Conservation (phyloP, 1,140 invertebrate genomes). For the Argopecten irradians region DNA sequence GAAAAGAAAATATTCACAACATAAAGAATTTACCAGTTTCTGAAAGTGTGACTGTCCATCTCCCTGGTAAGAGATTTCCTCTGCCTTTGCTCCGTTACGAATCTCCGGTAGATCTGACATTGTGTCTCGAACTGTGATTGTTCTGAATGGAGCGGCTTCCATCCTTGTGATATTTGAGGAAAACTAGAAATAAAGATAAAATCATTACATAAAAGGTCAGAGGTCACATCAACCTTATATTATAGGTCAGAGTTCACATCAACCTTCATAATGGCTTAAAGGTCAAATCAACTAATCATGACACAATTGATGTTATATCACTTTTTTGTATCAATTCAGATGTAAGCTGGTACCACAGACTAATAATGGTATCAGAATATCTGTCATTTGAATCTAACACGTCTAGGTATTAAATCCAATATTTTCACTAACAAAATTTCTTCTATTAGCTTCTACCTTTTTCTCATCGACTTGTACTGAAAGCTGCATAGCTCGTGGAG, state of each 20-base stretch:
- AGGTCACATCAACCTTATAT: not conserved
- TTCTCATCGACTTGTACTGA: conserved; percentile 87
- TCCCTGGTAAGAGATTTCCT: conserved; percentile 86
- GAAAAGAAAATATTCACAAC: too few relatives aligned
- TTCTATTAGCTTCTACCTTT: conserved; percentile 72
- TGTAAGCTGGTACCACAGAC: too few relatives aligned
- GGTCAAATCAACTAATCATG: not conserved
- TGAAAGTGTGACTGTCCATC: conserved; percentile 88
- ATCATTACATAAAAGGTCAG: conserved; percentile 61
- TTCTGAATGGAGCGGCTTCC: conserved; percentile 84
- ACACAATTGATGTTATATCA: too few relatives aligned
- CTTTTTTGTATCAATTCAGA: too few relatives aligned
- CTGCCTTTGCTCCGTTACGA: conserved; percentile 83
- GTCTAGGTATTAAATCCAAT: too few relatives aligned
- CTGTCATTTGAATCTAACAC: too few relatives aligned
- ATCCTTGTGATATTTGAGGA: conserved; percentile 78
- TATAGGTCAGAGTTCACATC: not conserved
- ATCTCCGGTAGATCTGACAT: conserved; percentile 90
- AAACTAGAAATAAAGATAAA: conserved; percentile 71
- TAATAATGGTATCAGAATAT: too few relatives aligned
- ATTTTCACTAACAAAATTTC: too few relatives aligned
- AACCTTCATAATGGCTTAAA: not conserved
- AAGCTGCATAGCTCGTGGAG: conserved; percentile 83
- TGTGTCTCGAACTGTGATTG: conserved; percentile 87
- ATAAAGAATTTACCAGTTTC: conserved; percentile 78